Percentiles rank a stretch among this genome's conserved stretches.
phyloP scores from a whole-genome alignment of 2,797 vertebrate species.

The Meriones psammophilus region DNA sequence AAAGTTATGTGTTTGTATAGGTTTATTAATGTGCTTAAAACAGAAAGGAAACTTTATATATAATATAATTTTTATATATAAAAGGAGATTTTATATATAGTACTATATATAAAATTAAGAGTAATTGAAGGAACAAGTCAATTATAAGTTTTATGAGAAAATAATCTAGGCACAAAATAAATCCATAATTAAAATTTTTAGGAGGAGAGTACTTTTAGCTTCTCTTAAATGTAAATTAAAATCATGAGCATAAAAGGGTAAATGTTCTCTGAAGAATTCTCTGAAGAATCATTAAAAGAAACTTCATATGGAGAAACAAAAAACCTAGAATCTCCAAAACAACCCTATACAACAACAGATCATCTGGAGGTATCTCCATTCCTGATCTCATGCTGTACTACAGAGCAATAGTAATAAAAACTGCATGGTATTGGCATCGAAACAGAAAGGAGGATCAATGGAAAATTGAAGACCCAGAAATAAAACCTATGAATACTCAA shows the following conservation, averaged over 20 bases:
- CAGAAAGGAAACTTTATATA: not conserved
- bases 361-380: too few relatives aligned
- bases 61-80: not conserved
- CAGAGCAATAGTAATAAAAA: too few relatives aligned
- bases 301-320: too few relatives aligned
- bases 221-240: not conserved
- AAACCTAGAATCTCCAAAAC: too few relatives aligned
- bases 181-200: not conserved
- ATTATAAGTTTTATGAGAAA: not conserved
- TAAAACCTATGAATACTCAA: too few relatives aligned
- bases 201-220: not conserved
- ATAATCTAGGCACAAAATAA: not conserved
- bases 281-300: not conserved
- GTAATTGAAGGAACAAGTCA: not conserved
- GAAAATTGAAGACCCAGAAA: too few relatives aligned
- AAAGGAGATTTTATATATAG: not conserved
- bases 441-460: too few relatives aligned
- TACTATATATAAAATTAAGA: not conserved
- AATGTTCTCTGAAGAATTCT: not conserved
- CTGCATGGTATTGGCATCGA: too few relatives aligned
- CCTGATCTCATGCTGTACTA: too few relatives aligned
- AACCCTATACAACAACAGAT: too few relatives aligned
- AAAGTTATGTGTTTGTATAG: not conserved
- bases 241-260: not conserved
- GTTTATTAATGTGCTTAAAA: not conserved